Base-by-base conservation (phyloP, 2,888 invertebrate genomes). In the Sminthurinus aureus region DNA sequence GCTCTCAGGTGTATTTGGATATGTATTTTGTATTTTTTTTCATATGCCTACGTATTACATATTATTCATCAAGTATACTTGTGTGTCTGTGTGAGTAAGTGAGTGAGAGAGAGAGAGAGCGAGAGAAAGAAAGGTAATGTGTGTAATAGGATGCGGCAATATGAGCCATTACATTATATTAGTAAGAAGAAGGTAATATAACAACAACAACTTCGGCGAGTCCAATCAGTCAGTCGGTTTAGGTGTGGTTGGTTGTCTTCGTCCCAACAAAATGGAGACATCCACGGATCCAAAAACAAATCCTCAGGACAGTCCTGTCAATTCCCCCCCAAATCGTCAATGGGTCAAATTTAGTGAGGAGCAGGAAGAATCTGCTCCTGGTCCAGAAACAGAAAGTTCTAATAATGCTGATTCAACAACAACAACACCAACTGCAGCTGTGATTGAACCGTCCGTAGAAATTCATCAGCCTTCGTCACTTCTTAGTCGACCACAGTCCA, bases 291-390 rank as follows among this genome's bases (percentile, higher is more conserved):
- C 67, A 15, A 81, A 77, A 64, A 71, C 69, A 22, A 38, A 38
- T 38, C 71, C 78, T 74, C 51, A 79, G 24, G 78, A 75, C 4
- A 77, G 79, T 52, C 11, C 11, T 15, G 12, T 24, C 15, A 26
- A 22, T 71, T 26, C 67, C 2, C 13, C 67, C 0, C 13, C 4
- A 11, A 52, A 20, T 76, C 79, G 79, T 12, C 85, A 85, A 15
- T 87, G 87, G 87, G 87, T 87, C 51, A 58, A 87, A 76, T 87
- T 87, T 75, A 79, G 79, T 79, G 86, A 87, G 20, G 86, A 87
- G 0, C 78, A 81, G 4, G 85, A 85, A 0, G 79, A 81, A 22
- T 80, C 79, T n/a, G 73, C 77, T 74, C 83, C 84, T 22, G 11
- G 13, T 24, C 20, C 58, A 74, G 71, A 69, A 18, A 64, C 50